phyloP scores from a whole-genome alignment of 2,797 vertebrate genomes.

The Loriculus beryllinus region DNA sequence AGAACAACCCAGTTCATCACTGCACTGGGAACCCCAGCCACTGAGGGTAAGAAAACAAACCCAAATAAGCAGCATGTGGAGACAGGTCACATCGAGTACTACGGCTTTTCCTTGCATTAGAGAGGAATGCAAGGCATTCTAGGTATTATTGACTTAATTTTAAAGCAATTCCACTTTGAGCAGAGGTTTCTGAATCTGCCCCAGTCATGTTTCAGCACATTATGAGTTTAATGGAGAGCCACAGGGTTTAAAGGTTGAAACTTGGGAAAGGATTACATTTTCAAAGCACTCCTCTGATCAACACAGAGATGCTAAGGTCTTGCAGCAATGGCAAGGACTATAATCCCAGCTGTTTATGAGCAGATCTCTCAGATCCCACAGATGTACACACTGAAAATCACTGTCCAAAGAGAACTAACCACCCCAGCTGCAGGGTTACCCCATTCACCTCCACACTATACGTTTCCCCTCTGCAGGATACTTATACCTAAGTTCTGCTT shows the following conservation, averaged over 20 bases:
- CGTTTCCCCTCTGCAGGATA: not conserved
- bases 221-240: not conserved
- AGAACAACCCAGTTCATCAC: not conserved
- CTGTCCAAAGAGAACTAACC: not conserved
- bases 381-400: not conserved
- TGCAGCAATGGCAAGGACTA: not conserved
- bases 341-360: not conserved
- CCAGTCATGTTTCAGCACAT: not conserved
- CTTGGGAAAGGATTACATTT: not conserved
- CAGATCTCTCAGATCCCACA: not conserved
- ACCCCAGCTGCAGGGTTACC: not conserved
- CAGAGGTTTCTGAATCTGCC: not conserved
- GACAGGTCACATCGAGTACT: not conserved
- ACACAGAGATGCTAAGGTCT: not conserved
- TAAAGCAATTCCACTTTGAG: not conserved
- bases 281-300: not conserved
- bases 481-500: not conserved
- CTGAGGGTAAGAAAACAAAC: slow-evolving; percentile 6
- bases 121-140: slow-evolving; percentile 22
- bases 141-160: slow-evolving; percentile 12
- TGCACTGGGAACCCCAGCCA: not conserved
- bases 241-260: not conserved
- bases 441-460: not conserved
- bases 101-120: slow-evolving; percentile 1
- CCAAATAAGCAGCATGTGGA: not conserved